Evolutionary conservation across 1,140 invertebrate species (phyloP).

Genomic region (Caenorhabditis inopinata): DNA sequence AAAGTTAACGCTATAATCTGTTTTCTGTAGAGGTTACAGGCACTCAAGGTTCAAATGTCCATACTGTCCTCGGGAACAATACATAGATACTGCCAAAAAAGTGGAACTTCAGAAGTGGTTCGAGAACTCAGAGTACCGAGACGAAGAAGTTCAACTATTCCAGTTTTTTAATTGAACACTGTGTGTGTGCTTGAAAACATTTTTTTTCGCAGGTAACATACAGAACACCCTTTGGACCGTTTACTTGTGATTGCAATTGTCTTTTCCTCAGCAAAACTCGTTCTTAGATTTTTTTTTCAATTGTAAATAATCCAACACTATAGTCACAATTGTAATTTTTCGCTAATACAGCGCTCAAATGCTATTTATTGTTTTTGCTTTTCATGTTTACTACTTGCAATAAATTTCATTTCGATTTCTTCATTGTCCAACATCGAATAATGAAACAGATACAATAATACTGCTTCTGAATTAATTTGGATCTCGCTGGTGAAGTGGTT

Average conservation of each 20-base stretch:
- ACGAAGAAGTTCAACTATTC: not conserved
- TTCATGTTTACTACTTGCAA: too few relatives aligned
- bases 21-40: constrained; percentile 1
- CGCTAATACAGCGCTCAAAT: too few relatives aligned
- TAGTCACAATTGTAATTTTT: not conserved
- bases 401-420: too few relatives aligned
- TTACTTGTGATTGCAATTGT: not conserved
- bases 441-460: too few relatives aligned
- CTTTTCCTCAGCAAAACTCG: not conserved
- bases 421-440: too few relatives aligned
- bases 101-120: not conserved
- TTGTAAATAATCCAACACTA: not conserved
- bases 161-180: not conserved
- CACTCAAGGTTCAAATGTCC: constrained; percentile 40
- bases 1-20: too few relatives aligned
- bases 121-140: not conserved
- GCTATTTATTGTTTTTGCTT: too few relatives aligned
- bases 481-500: not conserved
- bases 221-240: not conserved
- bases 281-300: not conserved
- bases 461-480: constrained; percentile 13
- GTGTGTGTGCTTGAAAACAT: not conserved
- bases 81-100: not conserved
- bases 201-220: not conserved
- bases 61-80: constrained; percentile 35